These are phyloP conservation scores for Pseudomugil gertrudae DNA, from an alignment of 2,797 vertebrate species.

Conservation along the genomic window DNA sequence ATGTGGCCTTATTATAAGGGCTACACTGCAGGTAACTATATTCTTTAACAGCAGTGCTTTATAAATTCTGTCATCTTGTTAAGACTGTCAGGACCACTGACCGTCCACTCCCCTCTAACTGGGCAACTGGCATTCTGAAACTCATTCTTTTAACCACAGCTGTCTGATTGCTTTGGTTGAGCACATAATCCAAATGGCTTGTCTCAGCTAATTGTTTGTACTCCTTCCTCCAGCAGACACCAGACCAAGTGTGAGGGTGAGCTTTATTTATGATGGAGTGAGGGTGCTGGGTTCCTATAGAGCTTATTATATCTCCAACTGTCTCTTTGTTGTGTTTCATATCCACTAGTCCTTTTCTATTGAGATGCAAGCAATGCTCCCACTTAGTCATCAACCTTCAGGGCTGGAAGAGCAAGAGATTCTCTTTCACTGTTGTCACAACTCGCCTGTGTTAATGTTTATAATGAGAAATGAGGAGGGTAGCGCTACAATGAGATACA, in stretches of 20 bases:
- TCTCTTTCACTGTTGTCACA: conserved; percentile 61
- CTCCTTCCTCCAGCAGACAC: conserved; percentile 71
- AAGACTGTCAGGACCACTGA: conserved; percentile 87
- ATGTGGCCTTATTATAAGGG: conserved; percentile 92
- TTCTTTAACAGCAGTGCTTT: conserved; percentile 84
- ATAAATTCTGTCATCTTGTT: conserved; percentile 93
- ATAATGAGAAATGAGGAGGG: conserved; percentile 57
- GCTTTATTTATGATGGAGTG: conserved; percentile 73
- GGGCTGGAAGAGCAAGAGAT: conserved; percentile 51
- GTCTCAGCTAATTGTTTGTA: conserved; percentile 82
- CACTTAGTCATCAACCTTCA: conserved; percentile 65
- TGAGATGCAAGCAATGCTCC: conserved; percentile 51
- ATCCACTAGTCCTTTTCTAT: conserved; percentile 58
- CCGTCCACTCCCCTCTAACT: conserved; percentile 85
- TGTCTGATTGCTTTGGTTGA: conserved; percentile 76
- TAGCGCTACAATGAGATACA: conserved; percentile 31
- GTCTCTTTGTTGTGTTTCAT: conserved; percentile 71
- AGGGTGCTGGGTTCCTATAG: conserved; percentile 68
- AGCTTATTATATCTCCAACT: conserved; percentile 79
- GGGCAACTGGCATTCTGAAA: conserved; percentile 77
- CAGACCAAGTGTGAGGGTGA: conserved; percentile 58
- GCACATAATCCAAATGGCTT: conserved; percentile 76
- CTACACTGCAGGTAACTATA: conserved; percentile 86
- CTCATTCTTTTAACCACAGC: conserved; percentile 72
- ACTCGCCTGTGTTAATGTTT: conserved; percentile 68